Conservation (phyloP, 2,113 vertebrate genomes). For the Sardina pilchardus region DNA sequence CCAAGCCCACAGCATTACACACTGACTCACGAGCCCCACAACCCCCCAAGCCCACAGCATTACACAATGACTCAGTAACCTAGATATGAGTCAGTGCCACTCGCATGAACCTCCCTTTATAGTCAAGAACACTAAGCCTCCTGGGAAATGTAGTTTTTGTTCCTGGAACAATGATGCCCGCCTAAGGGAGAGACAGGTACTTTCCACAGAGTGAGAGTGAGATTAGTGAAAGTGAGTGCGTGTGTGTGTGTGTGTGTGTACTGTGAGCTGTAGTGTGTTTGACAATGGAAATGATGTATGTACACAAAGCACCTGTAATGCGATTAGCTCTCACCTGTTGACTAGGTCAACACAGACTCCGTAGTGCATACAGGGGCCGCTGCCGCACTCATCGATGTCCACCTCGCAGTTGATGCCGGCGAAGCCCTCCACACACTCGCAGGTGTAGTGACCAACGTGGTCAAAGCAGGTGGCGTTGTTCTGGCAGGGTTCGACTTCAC, state of each 20-base stretch:
- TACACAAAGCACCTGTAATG: not conserved
- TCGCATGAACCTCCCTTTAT: not conserved
- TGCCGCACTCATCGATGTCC: slow-evolving; percentile 86
- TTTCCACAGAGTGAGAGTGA: not conserved
- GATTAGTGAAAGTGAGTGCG: not conserved
- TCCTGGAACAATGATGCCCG: not conserved
- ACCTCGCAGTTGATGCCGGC: slow-evolving; percentile 80
- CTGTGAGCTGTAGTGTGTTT: not conserved
- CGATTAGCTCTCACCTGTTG: not conserved
- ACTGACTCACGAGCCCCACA: no score
- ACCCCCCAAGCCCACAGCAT: no score
- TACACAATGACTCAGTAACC: not conserved
- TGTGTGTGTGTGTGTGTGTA: not conserved
- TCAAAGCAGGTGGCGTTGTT: slow-evolving; percentile 85
- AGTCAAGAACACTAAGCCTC: not conserved
- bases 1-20: no score
- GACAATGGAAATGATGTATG: not conserved
- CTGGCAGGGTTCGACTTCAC: slow-evolving; percentile 81
- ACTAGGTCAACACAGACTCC: not conserved
- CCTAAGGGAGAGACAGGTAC: not conserved
- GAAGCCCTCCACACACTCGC: slow-evolving; percentile 81
- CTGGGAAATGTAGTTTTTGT: not conserved
- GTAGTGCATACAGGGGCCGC: slow-evolving; percentile 78
- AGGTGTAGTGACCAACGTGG: slow-evolving; percentile 80
- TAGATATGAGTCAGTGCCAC: not conserved